Evolutionary conservation across 2,888 invertebrate species (phyloP), one percentile per base, ranked within the genome.

Genomic region (Caenorhabditis sinica): DNA sequence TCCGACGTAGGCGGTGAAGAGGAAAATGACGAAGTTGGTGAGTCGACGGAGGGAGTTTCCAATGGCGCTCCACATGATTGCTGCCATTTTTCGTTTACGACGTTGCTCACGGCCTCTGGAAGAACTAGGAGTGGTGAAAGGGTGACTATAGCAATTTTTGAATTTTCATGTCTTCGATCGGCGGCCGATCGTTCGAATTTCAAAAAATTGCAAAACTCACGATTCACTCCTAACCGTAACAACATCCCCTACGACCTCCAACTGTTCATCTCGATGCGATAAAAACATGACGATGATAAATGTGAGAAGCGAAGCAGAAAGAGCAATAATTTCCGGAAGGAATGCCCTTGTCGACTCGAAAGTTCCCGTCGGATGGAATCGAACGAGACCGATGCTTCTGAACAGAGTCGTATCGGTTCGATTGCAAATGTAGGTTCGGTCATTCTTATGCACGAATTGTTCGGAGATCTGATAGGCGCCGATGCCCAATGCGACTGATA

Each of bases 21-120:
- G 75, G 56, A 90, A 85, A 20, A 91, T 86, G 43, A 88, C 61
- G 17, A 90, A 87, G 63, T 91, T 91, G 30, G 91, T 89, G 25
- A 89, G 72, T 23, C 91, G 56, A 28, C 90, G 82, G 30, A 91
- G 49, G 0, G 90, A 84, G 40, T 86, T 87, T 20, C 76, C 56
- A n/a, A 89, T 43, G 3, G 86, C 85, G 43, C 68, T 65, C 76
- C 75, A 76, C 79, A 79, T 71, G n/a, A 65, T 69, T 23, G 63
- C 63, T 3, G 65, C 65, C 58, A 72, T 53, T 56, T 75, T 80
- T 58, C 74, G 30, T 28, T 72, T 63, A 8, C 72, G 61, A 20
- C 77, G 23, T 69, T 61, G 73, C 36, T 74, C 71, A 4, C 63
- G 56, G 25, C 72, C 69, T 15, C 82, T 75, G 75, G 17, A 61